phyloP scores from a whole-genome alignment of 2,797 vertebrate species.

The Ptychobarbus kaznakovi region DNA sequence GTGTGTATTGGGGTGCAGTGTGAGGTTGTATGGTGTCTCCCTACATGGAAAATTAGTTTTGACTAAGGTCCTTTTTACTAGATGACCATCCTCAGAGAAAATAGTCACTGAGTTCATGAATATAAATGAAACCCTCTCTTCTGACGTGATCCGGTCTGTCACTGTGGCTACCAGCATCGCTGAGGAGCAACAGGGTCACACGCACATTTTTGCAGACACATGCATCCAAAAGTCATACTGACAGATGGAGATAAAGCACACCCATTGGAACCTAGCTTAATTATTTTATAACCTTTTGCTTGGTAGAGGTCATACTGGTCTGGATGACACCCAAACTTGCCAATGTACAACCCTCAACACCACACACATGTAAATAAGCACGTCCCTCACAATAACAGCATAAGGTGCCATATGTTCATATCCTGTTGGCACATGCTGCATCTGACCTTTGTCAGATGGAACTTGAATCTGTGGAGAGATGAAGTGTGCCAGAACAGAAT shows the following conservation, averaged over 20 bases:
- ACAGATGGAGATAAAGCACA: constrained; percentile 45
- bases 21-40: constrained; percentile 19
- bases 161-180: constrained; percentile 36
- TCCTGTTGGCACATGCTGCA: background rate
- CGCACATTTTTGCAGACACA: constrained; percentile 29
- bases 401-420: constrained; percentile 27
- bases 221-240: constrained; percentile 5
- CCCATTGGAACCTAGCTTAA: background rate
- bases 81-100: constrained; percentile 67
- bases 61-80: constrained; percentile 43
- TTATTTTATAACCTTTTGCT: background rate
- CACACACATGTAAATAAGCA: constrained; percentile 10
- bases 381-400: constrained; percentile 15
- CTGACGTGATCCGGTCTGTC: constrained; percentile 70
- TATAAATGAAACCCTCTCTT: constrained; percentile 72
- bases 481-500: background rate
- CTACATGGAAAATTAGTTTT: constrained; percentile 38
- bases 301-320: background rate
- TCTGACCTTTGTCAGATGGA: constrained; percentile 43
- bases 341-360: background rate
- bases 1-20: background rate
- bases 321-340: background rate
- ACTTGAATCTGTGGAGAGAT: background rate
- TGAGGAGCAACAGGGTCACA: constrained; percentile 53
- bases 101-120: constrained; percentile 65